These are phyloP conservation scores for Diplolepis rosae DNA, from an alignment of 2,888 invertebrate genomes.

Conservation along the genomic window DNA sequence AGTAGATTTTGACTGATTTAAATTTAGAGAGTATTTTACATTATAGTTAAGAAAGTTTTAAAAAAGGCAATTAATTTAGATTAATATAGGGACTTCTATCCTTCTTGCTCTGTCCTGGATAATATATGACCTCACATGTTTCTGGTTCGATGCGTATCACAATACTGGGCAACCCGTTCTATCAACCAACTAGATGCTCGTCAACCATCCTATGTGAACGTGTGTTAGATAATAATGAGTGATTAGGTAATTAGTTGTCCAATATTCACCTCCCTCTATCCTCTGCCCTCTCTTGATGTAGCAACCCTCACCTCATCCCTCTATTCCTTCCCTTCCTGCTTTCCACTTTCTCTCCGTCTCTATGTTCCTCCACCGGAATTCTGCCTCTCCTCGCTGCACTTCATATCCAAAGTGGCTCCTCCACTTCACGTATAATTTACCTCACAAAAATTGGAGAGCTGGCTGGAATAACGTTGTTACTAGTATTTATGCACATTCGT, in stretches of 20 bases:
- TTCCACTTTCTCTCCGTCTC: constrained; percentile 39
- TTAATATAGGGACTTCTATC: too few species aligned
- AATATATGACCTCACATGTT: constrained; percentile 60
- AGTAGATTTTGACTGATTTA: too few species aligned
- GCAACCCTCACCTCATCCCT: constrained; percentile 2
- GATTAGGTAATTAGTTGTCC: constrained; percentile 69
- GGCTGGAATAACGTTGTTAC: constrained; percentile 28
- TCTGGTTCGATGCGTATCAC: constrained; percentile 60
- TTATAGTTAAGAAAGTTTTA: too few species aligned
- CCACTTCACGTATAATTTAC: constrained; percentile 36
- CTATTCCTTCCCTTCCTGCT: background rate
- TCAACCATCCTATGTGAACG: constrained; percentile 40
- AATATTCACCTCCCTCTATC: constrained; percentile 56
- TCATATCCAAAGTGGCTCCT: constrained; percentile 34
- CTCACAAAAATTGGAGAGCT: constrained; percentile 24
- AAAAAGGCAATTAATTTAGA: too few species aligned
- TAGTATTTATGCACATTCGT: constrained; percentile 22
- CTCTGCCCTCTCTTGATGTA: constrained; percentile 3
- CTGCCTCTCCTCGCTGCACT: constrained; percentile 41
- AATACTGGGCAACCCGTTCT: constrained; percentile 50
- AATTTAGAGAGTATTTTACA: too few species aligned
- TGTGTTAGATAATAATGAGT: constrained; percentile 66
- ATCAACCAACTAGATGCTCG: background rate
- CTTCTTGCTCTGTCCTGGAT: constrained; percentile 43
- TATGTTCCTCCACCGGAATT: constrained; percentile 46